These are phyloP conservation scores for Schizothorax lantsangensis DNA, from an alignment of 2,797 vertebrate species.

Conservation along the genomic window DNA sequence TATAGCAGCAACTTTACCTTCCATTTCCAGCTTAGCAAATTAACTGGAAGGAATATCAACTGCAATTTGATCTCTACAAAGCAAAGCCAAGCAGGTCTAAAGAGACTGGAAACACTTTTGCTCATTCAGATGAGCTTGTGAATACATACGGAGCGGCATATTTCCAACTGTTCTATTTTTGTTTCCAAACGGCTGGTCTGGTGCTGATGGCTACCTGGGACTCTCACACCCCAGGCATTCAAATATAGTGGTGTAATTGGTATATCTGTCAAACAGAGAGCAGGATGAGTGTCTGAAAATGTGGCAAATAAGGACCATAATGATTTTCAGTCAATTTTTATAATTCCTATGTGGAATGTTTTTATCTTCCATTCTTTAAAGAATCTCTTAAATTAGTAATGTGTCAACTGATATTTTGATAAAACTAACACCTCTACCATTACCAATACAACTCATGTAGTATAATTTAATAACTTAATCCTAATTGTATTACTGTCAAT, in stretches of 20 bases:
- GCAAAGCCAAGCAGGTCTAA: background rate
- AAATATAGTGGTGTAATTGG: slow-evolving; percentile 24
- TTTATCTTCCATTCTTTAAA: background rate
- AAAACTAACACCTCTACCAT: background rate
- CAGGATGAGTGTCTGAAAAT: background rate
- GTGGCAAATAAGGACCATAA: background rate
- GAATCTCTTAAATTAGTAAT: background rate
- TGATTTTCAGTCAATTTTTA: background rate
- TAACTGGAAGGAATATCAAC: background rate
- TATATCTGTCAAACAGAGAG: slow-evolving; percentile 10
- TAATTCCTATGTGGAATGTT: background rate
- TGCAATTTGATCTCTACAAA: background rate
- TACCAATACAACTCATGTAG: background rate
- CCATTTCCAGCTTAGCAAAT: background rate
- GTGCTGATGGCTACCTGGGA: slow-evolving; percentile 46
- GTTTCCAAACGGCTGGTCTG: slow-evolving; percentile 14
- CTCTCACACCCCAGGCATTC: slow-evolving; percentile 3
- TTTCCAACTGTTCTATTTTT: slow-evolving; percentile 13
- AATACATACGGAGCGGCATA: background rate
- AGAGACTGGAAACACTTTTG: background rate
- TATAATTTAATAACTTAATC: background rate
- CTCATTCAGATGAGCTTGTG: slow-evolving; percentile 11
- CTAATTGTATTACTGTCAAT: background rate
- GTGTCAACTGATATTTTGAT: background rate
- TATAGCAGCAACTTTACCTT: background rate